Conservation (phyloP, 2,888 invertebrate species). For the Spisula solida region DNA sequence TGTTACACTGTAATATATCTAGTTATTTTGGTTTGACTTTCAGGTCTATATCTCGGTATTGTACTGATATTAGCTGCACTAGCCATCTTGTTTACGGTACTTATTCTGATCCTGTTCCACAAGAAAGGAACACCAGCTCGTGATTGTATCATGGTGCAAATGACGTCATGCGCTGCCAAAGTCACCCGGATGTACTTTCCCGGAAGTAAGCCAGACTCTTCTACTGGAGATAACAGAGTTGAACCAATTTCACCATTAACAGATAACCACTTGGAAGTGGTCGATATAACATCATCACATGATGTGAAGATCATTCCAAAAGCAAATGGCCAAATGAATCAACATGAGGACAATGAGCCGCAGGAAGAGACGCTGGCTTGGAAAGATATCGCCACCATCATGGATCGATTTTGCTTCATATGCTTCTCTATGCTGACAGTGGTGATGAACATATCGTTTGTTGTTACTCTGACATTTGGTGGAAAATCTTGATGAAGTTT, state of each 20-base stretch:
- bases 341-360: not conserved
- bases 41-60: constrained; percentile 21
- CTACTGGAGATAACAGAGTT: not conserved
- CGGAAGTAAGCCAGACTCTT: too few species aligned
- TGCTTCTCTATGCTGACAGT: constrained; percentile 23
- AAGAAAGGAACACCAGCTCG: not conserved
- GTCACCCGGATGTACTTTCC: not conserved
- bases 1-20: too few species aligned
- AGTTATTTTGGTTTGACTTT: not conserved
- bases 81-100: not conserved
- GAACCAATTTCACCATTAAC: not conserved
- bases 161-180: not conserved
- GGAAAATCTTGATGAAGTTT: not conserved
- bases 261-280: not conserved
- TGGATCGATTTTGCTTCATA: constrained; percentile 48
- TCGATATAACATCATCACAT: not conserved
- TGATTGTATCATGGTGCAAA: not conserved
- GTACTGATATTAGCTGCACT: constrained; percentile 6
- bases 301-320: not conserved
- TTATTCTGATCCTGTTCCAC: constrained; percentile 19
- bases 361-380: not conserved
- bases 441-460: constrained; percentile 36
- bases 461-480: constrained; percentile 11
- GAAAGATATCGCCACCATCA: constrained; percentile 29
- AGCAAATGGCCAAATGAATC: not conserved